Conservation (phyloP, 1,140 invertebrate genomes). For the Apis mellifera region DNA sequence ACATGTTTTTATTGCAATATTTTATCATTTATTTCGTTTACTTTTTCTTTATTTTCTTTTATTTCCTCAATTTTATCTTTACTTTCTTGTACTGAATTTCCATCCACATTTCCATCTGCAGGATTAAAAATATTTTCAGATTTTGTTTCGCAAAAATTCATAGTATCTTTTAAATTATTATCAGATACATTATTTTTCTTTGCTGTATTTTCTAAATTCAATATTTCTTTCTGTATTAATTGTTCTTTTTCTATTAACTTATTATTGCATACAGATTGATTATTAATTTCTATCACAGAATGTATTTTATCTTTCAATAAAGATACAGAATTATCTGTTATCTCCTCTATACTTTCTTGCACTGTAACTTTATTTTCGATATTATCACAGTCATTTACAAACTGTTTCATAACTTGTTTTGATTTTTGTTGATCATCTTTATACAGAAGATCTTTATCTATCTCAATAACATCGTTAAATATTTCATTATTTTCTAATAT, state of each 20-base stretch:
- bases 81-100: conserved; percentile 1
- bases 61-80: conserved; percentile 16
- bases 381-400: conserved; percentile 51
- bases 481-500: conserved; percentile 28
- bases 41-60: neutral
- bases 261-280: conserved; percentile 29
- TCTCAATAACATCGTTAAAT: neutral
- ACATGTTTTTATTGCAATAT: conserved; percentile 17
- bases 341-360: conserved; percentile 27
- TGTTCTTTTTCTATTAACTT: conserved; percentile 6
- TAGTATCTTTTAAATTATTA: conserved; percentile 12
- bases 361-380: conserved; percentile 30
- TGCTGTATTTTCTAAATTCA: neutral
- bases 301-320: conserved; percentile 24
- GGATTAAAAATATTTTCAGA: conserved; percentile 20
- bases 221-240: conserved; percentile 5
- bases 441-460: neutral
- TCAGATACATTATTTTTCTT: neutral
- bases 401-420: conserved; percentile 9
- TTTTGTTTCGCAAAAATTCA: conserved; percentile 25
- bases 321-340: conserved; percentile 19
- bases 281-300: conserved; percentile 38
- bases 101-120: conserved; percentile 8
- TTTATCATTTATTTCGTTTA: neutral
- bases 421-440: conserved; percentile 20